These are phyloP conservation scores for Grammomys surdaster DNA, from an alignment of 2,113 vertebrate genomes.

Conservation along the genomic window DNA sequence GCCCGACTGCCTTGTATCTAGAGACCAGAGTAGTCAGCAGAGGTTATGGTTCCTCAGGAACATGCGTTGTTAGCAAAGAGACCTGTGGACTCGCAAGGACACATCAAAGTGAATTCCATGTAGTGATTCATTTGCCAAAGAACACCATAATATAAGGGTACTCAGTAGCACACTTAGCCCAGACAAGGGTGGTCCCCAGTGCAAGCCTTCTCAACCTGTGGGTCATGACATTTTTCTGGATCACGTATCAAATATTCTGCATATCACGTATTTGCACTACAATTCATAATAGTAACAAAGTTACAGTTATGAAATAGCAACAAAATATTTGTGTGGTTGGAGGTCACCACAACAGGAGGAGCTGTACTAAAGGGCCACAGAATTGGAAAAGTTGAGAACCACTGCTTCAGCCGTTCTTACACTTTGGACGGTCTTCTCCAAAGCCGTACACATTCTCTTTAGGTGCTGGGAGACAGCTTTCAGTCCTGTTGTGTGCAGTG, in stretches of 20 bases:
- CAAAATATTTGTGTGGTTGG: not conserved
- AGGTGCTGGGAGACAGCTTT: accelerated
- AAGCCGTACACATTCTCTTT: not conserved
- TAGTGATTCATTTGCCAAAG: not conserved
- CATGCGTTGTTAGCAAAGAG: not conserved
- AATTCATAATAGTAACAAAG: not conserved
- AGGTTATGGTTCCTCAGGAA: not conserved
- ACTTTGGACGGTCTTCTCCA: not conserved
- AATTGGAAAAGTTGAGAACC: not conserved
- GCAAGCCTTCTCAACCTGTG: not conserved
- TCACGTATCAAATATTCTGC: not conserved
- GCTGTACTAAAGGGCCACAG: not conserved
- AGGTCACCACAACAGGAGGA: not conserved
- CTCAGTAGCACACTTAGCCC: not conserved
- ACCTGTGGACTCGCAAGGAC: not conserved
- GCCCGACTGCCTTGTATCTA: not conserved
- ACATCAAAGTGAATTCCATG: not conserved
- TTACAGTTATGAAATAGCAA: not conserved
- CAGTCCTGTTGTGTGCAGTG: not conserved
- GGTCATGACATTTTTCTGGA: accelerated
- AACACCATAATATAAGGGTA: not conserved
- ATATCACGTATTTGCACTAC: not conserved
- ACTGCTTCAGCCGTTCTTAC: not conserved
- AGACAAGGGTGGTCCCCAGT: too few relatives aligned
- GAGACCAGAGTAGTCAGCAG: not conserved